phyloP scores from a whole-genome alignment of 2,113 vertebrate species.

The Semnornis frantzii region DNA sequence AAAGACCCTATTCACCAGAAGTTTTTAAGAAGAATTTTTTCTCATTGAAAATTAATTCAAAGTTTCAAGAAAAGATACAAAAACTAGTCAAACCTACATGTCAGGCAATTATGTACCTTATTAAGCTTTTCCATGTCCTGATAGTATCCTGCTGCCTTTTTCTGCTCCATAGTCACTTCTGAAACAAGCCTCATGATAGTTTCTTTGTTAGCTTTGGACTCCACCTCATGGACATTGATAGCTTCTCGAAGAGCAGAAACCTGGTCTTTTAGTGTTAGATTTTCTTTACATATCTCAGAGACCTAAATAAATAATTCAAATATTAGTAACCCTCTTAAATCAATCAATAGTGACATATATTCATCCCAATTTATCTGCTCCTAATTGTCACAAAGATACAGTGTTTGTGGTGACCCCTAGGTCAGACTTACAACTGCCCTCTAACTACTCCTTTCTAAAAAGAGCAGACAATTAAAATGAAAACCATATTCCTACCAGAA shows the following conservation, averaged over 20 bases:
- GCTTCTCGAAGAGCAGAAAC: slow-evolving; percentile 80
- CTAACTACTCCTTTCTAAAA: background rate
- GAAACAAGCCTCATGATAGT: slow-evolving; percentile 85
- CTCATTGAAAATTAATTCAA: background rate
- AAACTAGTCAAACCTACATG: background rate
- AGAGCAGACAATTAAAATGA: background rate
- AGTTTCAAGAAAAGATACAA: background rate
- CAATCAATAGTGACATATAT: background rate
- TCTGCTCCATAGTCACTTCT: slow-evolving; percentile 82
- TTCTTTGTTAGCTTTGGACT: slow-evolving; percentile 87
- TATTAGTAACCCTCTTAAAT: background rate
- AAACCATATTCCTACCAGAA: background rate
- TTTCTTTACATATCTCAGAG: slow-evolving; percentile 76
- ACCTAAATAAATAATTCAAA: slow-evolving; percentile 67
- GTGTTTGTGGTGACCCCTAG: background rate
- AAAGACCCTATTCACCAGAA: background rate
- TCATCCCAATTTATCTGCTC: background rate
- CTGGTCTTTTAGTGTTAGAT: slow-evolving; percentile 70
- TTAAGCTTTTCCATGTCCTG: slow-evolving; percentile 76
- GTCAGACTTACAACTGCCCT: background rate
- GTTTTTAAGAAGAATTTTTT: background rate
- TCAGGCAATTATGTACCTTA: slow-evolving; percentile 72
- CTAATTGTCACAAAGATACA: background rate
- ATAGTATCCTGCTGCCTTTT: slow-evolving; percentile 62
- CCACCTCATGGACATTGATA: slow-evolving; percentile 81